phyloP scores from a whole-genome alignment of 23 tunicate species.

The Clavelina lepadiformis region DNA sequence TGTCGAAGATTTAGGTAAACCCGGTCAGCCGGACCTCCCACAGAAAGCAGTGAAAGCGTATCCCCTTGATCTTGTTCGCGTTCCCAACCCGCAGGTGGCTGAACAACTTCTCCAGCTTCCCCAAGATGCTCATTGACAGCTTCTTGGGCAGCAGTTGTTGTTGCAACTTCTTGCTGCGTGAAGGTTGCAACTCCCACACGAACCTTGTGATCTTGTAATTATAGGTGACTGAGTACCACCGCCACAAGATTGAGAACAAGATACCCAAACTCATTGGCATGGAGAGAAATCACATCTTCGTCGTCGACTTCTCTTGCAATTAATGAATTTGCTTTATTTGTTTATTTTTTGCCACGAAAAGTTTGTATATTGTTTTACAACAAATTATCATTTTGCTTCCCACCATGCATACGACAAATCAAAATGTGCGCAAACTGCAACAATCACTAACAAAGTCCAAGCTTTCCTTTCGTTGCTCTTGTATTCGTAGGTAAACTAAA shows the following conservation, averaged over 20 bases:
- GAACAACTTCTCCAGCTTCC: slow-evolving; percentile 15
- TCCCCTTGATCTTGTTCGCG: not conserved
- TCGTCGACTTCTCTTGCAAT: not conserved
- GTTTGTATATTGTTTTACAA: too few species aligned
- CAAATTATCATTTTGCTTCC: too few species aligned
- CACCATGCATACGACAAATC: too few species aligned
- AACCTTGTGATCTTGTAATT: not conserved
- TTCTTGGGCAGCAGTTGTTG: too few species aligned
- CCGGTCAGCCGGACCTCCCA: not conserved
- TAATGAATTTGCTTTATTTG: too few species aligned
- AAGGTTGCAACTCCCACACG: slow-evolving; percentile 3
- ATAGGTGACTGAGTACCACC: not conserved
- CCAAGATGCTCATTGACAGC: slow-evolving; percentile 11
- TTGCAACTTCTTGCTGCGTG: too few species aligned
- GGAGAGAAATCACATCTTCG: slow-evolving; percentile 1
- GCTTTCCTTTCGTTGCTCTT: too few species aligned
- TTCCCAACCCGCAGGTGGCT: slow-evolving; percentile 24
- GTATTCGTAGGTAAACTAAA: too few species aligned
- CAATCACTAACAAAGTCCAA: too few species aligned
- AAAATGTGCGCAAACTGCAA: too few species aligned
- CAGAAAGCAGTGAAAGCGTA: not conserved
- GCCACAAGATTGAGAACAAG: not conserved
- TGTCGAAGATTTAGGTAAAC: not conserved
- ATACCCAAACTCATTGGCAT: slow-evolving; percentile 6
- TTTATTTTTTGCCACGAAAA: too few species aligned